Base-by-base conservation (phyloP, 2,888 invertebrate genomes). In the Osedax frankpressi region DNA sequence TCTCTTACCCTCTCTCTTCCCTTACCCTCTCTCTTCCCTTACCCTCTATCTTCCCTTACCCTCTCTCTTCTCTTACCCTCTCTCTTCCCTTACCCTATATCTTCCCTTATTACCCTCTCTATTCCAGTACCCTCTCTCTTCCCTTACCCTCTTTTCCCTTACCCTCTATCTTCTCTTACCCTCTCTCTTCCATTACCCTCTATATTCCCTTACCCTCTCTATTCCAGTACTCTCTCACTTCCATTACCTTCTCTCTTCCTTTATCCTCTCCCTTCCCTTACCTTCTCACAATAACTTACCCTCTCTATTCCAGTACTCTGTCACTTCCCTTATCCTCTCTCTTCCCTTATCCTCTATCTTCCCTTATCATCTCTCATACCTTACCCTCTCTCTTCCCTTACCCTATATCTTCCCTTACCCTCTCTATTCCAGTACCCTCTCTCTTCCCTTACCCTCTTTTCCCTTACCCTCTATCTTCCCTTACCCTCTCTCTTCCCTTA, bases 381-480 rank as follows among this genome's bases (percentile, higher is more conserved):
- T n/a, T n/a, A n/a, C n/a, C n/a, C 86, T 6, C 44, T 6, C 44
- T 44, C 44, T 11, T 44, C 44, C 19, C 11, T 44, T 44, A 86
- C 27, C 44, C 44, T 86, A 72, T 91, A 92, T 76, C 88, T 89
- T 1, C 92, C 92, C n/a, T n/a, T n/a, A n/a, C n/a, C n/a, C 86
- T 6, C 44, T 6, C 44, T 44, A 6, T 11, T 44, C 44, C 19
- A 19, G 6, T 44, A 86, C 27, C 44, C 44, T 86, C 72, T 91
- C 92, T 76, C 88, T 89, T 1, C 92, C 92, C 0, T 81, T 92
- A 76, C 89, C 28, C 28, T 28, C 30, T 29, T n/a, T n/a, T n/a
- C n/a, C n/a, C n/a, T n/a, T n/a, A n/a, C n/a, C n/a, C n/a, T n/a
- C n/a, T n/a, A n/a, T n/a, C n/a, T n/a, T n/a, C 62, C 65, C 63